Base-by-base conservation (phyloP, 2,113 vertebrate genomes). In the Mormoops blainvillei region DNA sequence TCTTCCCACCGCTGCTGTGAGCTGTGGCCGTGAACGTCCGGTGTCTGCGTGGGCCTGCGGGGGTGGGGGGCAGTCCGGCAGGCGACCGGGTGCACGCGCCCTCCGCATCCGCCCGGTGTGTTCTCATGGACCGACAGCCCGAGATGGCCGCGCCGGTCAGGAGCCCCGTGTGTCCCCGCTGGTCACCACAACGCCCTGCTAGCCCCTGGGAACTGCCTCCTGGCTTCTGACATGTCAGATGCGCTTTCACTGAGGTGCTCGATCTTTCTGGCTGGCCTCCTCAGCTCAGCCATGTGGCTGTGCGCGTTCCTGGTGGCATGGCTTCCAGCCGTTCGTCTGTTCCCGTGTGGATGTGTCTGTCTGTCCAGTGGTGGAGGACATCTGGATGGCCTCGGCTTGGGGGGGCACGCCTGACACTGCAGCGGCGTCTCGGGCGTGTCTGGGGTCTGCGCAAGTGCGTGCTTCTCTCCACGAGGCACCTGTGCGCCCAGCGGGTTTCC, bases 1-100 rank as follows among this genome's bases (percentile, higher is more conserved):
- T 20, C 36, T 65, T 68, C 43, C 33, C 9, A 2, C 31, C 12
- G 5, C 18, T 1, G n/a, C n/a, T 18, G 7, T 15, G n/a, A 18
- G 12, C 8, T 0, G 28, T 19, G 3, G 41, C 14, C n/a, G 0
- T 14, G 33, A 14, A 16, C 2, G 19, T 1, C n/a, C 77, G 1
- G 0, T 5, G 7, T 38, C 50, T 4, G 0, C 1, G 56, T 65
- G 68, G 3, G 6, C 50, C 15, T 28, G 0, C 24, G 4, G 15
- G 4, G 1, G 0, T 7, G 20, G 15, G 5, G 56, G 22, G 54
- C 54, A n/a, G n/a, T n/a, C 12, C 31, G 9, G 7, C 10, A 18
- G n/a, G 14, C 7, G 0, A 63, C 48, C 45, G 13, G 70, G 12
- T 15, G 43, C 10, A 19, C n/a, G 3, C 16, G 73, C 28, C 28